These are phyloP conservation scores for Pangasius mekongensis DNA, from an alignment of 2,797 vertebrate genomes.

Conservation along the genomic window DNA sequence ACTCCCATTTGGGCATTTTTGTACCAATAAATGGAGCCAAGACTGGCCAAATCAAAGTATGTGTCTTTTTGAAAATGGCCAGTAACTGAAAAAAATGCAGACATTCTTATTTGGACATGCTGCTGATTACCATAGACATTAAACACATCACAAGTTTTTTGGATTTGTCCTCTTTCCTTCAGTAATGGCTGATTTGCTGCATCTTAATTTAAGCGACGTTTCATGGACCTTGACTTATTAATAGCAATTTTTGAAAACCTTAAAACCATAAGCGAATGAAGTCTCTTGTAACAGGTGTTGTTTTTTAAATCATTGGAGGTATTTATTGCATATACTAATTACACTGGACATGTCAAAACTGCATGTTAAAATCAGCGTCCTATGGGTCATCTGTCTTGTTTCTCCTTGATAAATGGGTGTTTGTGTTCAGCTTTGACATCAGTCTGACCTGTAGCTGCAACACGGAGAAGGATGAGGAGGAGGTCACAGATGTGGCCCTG, in stretches of 20 bases:
- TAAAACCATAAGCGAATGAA: neutral
- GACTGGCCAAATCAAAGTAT: neutral
- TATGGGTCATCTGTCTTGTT: neutral
- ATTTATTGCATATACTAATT: conserved; percentile 4
- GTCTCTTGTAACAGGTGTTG: neutral
- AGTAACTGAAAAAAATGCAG: neutral
- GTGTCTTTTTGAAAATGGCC: neutral
- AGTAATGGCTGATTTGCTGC: neutral
- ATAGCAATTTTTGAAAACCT: neutral
- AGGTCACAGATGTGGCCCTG: conserved; percentile 86
- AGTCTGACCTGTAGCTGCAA: conserved; percentile 90
- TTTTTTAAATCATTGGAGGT: neutral
- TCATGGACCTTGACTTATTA: neutral
- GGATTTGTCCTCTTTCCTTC: neutral
- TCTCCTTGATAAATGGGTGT: conserved; percentile 29
- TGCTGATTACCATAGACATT: neutral
- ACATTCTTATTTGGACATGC: neutral
- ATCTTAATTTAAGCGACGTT: neutral
- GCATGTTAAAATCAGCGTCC: neutral
- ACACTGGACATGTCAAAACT: neutral
- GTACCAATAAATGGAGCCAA: neutral
- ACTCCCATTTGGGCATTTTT: neutral
- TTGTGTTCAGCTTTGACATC: conserved; percentile 84
- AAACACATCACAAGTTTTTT: neutral
- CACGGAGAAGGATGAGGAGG: conserved; percentile 76